Evolutionary conservation across 1,140 invertebrate genomes (phyloP).

Genomic region (Danaus plexippus): DNA sequence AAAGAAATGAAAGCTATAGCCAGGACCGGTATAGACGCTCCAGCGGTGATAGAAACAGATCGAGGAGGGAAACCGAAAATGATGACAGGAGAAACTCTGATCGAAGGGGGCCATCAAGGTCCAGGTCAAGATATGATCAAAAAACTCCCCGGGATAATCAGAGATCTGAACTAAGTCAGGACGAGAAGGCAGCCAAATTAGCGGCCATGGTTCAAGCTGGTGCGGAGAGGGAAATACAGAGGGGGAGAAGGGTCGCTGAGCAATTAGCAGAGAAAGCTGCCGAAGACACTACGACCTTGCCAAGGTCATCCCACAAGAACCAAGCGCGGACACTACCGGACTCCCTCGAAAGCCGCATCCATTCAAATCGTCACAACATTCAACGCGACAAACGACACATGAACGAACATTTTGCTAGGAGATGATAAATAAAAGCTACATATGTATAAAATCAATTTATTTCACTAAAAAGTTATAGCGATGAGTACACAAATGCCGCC

Average conservation of each 20-base stretch:
- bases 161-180: constrained; percentile 57
- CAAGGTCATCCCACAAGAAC: constrained; percentile 17
- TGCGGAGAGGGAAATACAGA: constrained; percentile 40
- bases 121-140: constrained; percentile 4
- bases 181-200: constrained; percentile 80
- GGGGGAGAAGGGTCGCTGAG: constrained; percentile 41
- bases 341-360: constrained; percentile 51
- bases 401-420: constrained; percentile 55
- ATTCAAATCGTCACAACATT: constrained; percentile 60
- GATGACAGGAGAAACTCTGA: constrained; percentile 2
- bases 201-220: constrained; percentile 83
- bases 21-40: constrained; percentile 13
- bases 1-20: constrained; percentile 8
- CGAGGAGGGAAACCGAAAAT: constrained; percentile 5
- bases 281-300: constrained; percentile 18
- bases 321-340: constrained; percentile 43
- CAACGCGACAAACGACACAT: constrained; percentile 52
- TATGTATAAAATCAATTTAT: constrained; percentile 10
- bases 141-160: constrained; percentile 3
- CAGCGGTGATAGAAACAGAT: constrained; percentile 11
- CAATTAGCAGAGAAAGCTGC: constrained; percentile 39
- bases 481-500: constrained; percentile 28
- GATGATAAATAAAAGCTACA: constrained; percentile 25
- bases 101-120: not conserved
- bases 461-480: constrained; percentile 5